Evolutionary conservation across 1,140 invertebrate genomes (phyloP).

Genomic region (Pemphigus obesinymphae): DNA sequence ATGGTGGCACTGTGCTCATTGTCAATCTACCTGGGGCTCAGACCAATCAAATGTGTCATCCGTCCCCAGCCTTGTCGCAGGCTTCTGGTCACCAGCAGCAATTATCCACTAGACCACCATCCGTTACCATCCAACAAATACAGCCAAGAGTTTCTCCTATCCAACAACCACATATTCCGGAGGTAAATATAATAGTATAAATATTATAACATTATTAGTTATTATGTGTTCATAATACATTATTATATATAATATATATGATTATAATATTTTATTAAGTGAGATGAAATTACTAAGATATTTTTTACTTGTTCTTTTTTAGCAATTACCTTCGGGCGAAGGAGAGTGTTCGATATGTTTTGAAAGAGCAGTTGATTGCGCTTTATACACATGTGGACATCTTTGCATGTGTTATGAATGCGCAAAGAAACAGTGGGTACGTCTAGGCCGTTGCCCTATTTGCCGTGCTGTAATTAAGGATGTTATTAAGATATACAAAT

Average conservation of each 20-base stretch:
- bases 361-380: slow-evolving; percentile 85
- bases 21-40: slow-evolving; percentile 67
- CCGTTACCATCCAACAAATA: slow-evolving; percentile 29
- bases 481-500: slow-evolving; percentile 91
- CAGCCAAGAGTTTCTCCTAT: slow-evolving; percentile 49
- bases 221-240: background rate
- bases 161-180: slow-evolving; percentile 48
- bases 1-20: slow-evolving; percentile 68
- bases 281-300: background rate
- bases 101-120: background rate
- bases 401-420: slow-evolving; percentile 99
- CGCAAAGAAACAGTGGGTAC: slow-evolving; percentile 84
- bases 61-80: slow-evolving; percentile 45
- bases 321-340: slow-evolving; percentile 50
- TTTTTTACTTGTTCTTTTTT: background rate
- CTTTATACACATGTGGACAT: slow-evolving; percentile 94
- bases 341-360: slow-evolving; percentile 90
- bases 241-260: too few relatives aligned
- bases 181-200: background rate
- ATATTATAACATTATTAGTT: background rate
- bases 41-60: background rate
- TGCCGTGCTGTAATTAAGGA: slow-evolving; percentile 88
- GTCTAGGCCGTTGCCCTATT: slow-evolving; percentile 87
- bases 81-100: slow-evolving; percentile 46
- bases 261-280: too few relatives aligned